phyloP scores from a whole-genome alignment of 2,888 invertebrate species.

The Himalopsyche kuldschensis region DNA sequence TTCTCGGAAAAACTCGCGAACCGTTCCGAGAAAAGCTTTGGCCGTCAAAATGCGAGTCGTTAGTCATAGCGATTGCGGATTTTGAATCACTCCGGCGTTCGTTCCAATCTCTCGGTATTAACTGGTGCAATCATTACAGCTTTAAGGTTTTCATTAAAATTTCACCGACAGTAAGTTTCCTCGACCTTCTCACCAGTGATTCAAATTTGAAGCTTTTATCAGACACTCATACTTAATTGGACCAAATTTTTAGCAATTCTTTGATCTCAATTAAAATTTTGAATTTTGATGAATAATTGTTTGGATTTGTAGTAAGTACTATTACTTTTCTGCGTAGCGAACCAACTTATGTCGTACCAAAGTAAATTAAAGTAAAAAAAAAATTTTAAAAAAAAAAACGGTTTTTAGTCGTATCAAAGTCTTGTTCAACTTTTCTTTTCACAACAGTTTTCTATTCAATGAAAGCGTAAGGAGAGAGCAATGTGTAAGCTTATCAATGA shows the following conservation, averaged over 20 bases:
- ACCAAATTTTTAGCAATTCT: not conserved
- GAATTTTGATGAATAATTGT: too few relatives aligned
- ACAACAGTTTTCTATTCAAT: too few relatives aligned
- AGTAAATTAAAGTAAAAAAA: too few relatives aligned
- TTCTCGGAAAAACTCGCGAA: not conserved
- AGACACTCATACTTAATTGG: not conserved
- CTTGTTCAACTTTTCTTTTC: too few relatives aligned
- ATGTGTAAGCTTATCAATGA: too few relatives aligned
- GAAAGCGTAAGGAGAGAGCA: too few relatives aligned
- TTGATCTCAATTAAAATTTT: too few relatives aligned
- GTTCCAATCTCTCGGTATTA: not conserved
- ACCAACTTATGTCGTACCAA: too few relatives aligned
- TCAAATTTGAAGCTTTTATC: not conserved
- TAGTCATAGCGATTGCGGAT: not conserved
- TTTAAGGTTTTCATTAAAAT: not conserved
- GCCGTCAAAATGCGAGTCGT: not conserved
- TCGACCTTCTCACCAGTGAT: not conserved
- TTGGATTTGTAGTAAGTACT: too few relatives aligned
- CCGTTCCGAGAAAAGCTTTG: not conserved
- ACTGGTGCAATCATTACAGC: not conserved
- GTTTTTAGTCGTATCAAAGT: too few relatives aligned
- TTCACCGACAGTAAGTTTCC: not conserved
- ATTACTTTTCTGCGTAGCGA: too few relatives aligned
- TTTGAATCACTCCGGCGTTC: not conserved
- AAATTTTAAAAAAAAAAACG: too few relatives aligned